Evolutionary conservation across 2,113 vertebrate species (phyloP).

Genomic region (Amphiprion ocellaris): DNA sequence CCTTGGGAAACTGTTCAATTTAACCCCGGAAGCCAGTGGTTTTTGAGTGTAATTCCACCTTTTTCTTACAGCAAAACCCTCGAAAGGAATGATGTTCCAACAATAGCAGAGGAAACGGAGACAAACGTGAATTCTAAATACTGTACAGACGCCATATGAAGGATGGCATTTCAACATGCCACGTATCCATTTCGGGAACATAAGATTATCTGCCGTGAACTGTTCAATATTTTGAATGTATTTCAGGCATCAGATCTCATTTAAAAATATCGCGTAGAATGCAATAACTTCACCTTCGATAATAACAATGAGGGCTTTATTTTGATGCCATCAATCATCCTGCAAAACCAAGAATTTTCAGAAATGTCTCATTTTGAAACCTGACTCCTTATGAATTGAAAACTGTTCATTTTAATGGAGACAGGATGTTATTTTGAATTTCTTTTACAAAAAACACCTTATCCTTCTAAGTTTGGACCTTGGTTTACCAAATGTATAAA

Average conservation of each 20-base stretch:
- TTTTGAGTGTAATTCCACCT: slow-evolving; percentile 71
- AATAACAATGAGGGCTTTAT: slow-evolving; percentile 31
- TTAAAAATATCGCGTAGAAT: slow-evolving; percentile 10
- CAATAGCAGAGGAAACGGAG: slow-evolving; percentile 44
- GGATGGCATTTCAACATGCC: slow-evolving; percentile 36
- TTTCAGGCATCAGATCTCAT: slow-evolving; percentile 28
- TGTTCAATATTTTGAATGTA: slow-evolving; percentile 38
- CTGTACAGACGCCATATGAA: not conserved
- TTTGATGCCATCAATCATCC: slow-evolving; percentile 25
- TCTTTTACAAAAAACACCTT: not conserved
- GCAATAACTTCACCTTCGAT: slow-evolving; percentile 35
- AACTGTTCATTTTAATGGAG: not conserved
- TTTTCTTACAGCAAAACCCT: slow-evolving; percentile 38
- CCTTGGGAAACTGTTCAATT: slow-evolving; percentile 60
- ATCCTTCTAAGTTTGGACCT: not conserved
- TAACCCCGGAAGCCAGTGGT: slow-evolving; percentile 70
- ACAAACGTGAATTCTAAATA: slow-evolving; percentile 4
- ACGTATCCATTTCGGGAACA: slow-evolving; percentile 37
- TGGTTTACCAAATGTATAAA: not conserved
- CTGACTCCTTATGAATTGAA: not conserved
- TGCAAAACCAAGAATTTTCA: not conserved
- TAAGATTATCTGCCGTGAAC: slow-evolving; percentile 18
- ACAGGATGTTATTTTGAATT: slow-evolving; percentile 3
- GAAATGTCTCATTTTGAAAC: slow-evolving; percentile 28
- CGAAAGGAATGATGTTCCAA: slow-evolving; percentile 27